Percentiles rank a stretch among this genome's conserved stretches.
These are phyloP conservation scores for Stichodactyla mertensii DNA, from an alignment of 64 coral and sea anemone species.

Conservation along the genomic window DNA sequence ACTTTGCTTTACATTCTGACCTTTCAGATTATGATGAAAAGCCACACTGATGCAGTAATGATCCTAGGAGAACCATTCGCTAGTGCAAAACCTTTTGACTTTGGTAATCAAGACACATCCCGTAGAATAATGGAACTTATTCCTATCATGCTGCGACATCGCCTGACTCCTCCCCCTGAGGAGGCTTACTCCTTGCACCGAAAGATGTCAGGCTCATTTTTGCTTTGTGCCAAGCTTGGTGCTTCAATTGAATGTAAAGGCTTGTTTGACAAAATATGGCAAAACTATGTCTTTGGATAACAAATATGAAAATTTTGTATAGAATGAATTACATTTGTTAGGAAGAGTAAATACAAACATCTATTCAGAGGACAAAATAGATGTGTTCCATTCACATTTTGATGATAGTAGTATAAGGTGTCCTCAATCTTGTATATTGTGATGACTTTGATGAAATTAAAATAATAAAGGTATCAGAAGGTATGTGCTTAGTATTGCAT, in stretches of 20 bases:
- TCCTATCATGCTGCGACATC: slow-evolving; percentile 98
- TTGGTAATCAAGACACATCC: slow-evolving; percentile 80
- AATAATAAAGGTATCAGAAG: too few species aligned
- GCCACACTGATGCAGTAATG: slow-evolving; percentile 95
- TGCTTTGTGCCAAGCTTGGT: slow-evolving; percentile 87
- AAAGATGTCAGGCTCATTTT: slow-evolving; percentile 95
- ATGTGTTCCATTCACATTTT: too few species aligned
- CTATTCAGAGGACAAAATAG: too few species aligned
- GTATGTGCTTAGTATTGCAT: too few species aligned
- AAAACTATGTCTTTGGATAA: slow-evolving; percentile 57
- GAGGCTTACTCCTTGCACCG: slow-evolving; percentile 95
- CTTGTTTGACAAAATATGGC: slow-evolving; percentile 88
- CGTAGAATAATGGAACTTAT: slow-evolving; percentile 77
- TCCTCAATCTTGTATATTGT: too few species aligned
- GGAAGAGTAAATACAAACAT: too few species aligned
- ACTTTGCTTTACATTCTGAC: neutral
- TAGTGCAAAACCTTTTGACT: slow-evolving; percentile 55
- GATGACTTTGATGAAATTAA: too few species aligned
- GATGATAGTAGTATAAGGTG: too few species aligned
- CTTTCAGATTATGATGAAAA: slow-evolving; percentile 44
- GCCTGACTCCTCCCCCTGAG: slow-evolving; percentile 89
- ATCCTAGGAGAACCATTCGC: slow-evolving; percentile 92
- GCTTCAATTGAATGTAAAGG: slow-evolving; percentile 76
- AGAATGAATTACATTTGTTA: too few species aligned
- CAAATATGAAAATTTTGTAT: neutral